phyloP scores from a whole-genome alignment of 2,113 vertebrate species.

The Calidris pugnax region DNA sequence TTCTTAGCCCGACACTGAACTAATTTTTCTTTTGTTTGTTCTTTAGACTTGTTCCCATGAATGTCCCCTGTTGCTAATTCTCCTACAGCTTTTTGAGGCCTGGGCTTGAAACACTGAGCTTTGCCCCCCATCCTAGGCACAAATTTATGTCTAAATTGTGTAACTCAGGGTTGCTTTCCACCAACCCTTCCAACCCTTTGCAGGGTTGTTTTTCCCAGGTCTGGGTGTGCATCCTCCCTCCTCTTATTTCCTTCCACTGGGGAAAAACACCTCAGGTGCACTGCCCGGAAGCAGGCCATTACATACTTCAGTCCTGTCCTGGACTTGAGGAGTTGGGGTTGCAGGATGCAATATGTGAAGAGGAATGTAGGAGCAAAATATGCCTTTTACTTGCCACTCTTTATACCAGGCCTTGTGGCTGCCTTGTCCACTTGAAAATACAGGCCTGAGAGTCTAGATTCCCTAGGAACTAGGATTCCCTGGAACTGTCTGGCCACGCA shows the following conservation, averaged over 20 bases:
- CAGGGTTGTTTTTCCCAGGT: neutral
- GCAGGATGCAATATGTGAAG: neutral
- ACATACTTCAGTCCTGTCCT: neutral
- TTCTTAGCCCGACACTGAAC: neutral
- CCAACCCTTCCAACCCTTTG: too few species aligned
- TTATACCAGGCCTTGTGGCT: neutral
- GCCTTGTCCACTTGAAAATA: neutral
- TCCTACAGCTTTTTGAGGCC: neutral
- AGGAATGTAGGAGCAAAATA: neutral
- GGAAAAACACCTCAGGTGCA: neutral
- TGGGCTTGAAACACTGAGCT: neutral
- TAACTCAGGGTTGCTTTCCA: neutral
- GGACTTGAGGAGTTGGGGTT: neutral
- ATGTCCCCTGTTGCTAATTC: neutral
- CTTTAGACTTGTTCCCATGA: neutral
- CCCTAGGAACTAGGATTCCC: too few species aligned
- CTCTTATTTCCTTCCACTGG: neutral
- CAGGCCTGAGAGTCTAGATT: neutral
- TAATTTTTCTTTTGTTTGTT: neutral
- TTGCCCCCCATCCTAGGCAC: neutral
- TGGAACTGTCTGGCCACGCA: neutral
- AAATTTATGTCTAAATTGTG: neutral
- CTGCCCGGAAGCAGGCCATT: neutral
- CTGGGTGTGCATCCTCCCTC: neutral
- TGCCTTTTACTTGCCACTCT: neutral